Evolutionary conservation across 2,113 vertebrate species (phyloP).

Genomic region (Caloenas nicobarica): DNA sequence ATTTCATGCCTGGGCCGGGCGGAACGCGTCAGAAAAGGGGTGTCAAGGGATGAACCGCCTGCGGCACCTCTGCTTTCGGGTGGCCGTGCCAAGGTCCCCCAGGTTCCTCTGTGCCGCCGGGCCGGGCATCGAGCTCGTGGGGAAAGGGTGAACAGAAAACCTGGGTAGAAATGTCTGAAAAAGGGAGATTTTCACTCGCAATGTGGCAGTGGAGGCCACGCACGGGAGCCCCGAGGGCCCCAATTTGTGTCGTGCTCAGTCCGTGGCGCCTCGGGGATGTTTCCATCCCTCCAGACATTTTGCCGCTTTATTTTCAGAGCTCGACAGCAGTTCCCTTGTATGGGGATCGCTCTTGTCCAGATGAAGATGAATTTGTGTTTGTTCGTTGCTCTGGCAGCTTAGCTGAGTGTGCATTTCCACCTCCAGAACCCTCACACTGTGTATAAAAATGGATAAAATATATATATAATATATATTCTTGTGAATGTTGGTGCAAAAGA

Average conservation of each 20-base stretch:
- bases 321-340: neutral
- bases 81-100: neutral
- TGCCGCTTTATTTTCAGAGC: neutral
- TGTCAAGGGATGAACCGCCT: neutral
- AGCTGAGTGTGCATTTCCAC: slow-evolving; percentile 56
- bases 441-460: slow-evolving; percentile 52
- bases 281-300: neutral
- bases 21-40: rapidly evolving
- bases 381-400: slow-evolving; percentile 29
- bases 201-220: rapidly evolving
- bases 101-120: neutral
- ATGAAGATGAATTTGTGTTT: neutral
- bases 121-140: rapidly evolving
- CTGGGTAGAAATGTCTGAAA: neutral
- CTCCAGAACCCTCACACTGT: slow-evolving; percentile 63
- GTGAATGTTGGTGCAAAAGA: slow-evolving; percentile 73
- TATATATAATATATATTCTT: slow-evolving; percentile 71
- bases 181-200: neutral
- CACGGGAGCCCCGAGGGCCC: rapidly evolving
- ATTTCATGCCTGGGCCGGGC: neutral
- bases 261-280: rapidly evolving
- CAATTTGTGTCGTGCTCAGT: rapidly evolving
- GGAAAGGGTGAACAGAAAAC: rapidly evolving
- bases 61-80: neutral
- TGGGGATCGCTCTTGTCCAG: neutral